Base-by-base conservation (phyloP, 2,797 vertebrate species). In the Gymnothorax reevesii region DNA sequence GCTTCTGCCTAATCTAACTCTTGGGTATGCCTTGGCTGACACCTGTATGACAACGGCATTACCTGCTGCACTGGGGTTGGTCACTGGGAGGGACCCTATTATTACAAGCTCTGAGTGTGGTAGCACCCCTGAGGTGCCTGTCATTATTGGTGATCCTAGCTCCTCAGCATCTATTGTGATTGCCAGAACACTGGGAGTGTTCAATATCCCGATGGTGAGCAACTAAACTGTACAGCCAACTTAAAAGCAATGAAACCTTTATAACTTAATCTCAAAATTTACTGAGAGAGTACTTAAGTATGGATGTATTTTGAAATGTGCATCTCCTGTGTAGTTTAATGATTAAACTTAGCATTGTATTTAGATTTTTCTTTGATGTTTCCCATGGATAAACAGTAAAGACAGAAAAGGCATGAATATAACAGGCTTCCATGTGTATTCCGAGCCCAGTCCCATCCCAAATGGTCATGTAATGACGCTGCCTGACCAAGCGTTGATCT, bases 11-110 rank as follows among this genome's bases (percentile, higher is more conserved):
- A 94, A 92, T 77, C 71, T 94, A 71, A 92, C 91, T 49, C 89
- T 92, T 77, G 90, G 91, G 57, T 94, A 93, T 82, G 87, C 91
- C 87, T 89, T 91, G 83, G 90, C 90, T 52, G 91, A 94, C 87
- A 88, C 91, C 62, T 92, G 91, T 75, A 88, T 91, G 57, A 22
- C 62, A 66, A 66, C 62, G n/a, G n/a, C 15, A 20, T 66, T 66
- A 66, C 4, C 4, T 1, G 62, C 62, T 66, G 62, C 62, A 0
- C 4, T 66, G 62, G 62, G 62, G 62, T 20, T 66, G 62, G 62
- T 66, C 20, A 66, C 62, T 1, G 62, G 62, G 87, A 85, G 90
- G 77, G 88, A 91, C 27, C 86, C 82, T 71, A 17, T 69, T 42
- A 89, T 89, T 33, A 87, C 82, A 60, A 89, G 89, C 6, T 84